Evolutionary conservation across 2,797 vertebrate species (phyloP).

Genomic region (Sylvia borin): DNA sequence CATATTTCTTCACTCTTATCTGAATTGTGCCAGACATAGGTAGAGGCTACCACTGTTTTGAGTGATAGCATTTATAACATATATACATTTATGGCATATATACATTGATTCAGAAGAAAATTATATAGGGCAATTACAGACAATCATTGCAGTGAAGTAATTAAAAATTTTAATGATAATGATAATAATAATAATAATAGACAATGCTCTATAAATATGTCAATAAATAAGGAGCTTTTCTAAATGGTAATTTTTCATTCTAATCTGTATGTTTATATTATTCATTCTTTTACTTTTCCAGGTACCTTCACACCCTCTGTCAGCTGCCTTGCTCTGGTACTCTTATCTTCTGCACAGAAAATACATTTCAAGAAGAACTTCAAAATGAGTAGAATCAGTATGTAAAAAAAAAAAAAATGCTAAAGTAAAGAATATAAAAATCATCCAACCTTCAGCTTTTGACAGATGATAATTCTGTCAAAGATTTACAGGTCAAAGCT

Average conservation of each 20-base stretch:
- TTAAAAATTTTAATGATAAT: neutral
- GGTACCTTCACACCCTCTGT: neutral
- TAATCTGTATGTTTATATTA: neutral
- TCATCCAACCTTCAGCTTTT: neutral
- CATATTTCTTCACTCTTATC: neutral
- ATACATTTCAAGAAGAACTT: neutral
- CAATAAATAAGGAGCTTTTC: neutral
- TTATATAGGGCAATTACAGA: rapidly evolving
- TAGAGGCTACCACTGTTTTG: neutral
- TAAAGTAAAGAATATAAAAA: neutral
- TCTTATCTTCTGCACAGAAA: neutral
- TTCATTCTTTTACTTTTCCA: neutral
- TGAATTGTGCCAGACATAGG: neutral
- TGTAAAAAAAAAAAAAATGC: neutral
- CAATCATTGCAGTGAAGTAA: neutral
- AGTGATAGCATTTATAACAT: neutral
- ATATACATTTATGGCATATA: neutral
- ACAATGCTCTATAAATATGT: neutral
- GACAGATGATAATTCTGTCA: neutral
- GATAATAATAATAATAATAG: neutral
- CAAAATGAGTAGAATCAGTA: neutral
- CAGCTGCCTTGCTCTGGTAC: neutral
- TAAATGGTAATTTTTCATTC: neutral
- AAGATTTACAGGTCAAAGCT: neutral
- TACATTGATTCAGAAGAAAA: neutral